Evolutionary conservation across 2,888 invertebrate species (phyloP), one percentile per base, ranked within the genome.

Genomic region (Nymphalis urticae): DNA sequence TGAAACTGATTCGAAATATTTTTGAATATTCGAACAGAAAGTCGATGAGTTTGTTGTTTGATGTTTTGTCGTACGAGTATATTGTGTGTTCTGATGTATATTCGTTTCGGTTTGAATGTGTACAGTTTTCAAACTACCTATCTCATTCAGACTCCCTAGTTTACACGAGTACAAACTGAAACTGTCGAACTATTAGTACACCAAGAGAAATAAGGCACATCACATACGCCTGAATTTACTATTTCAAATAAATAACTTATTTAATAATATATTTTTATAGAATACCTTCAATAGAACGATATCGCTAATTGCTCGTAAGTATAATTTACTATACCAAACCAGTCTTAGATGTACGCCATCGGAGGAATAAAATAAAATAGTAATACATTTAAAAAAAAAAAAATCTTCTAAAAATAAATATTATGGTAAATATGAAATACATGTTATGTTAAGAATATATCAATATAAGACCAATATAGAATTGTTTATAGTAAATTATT

Each of bases 71-170:
- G 17, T 17, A 24, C 27, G 3, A 27, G 2, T 8, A 56, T 32
- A 56, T 32, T 24, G 27, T 16, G 27, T n/a, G 9, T 27, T 32
- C 54, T 32, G 9, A 54, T 32, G 54, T 5, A 17, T 56, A 56
- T 27, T 56, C 27, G n/a, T n/a, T n/a, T n/a, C 32, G 24, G 27
- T 56, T 27, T 17, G 27, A 56, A 32, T 32, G 27, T 56, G 17
- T 56, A 32, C 54, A 32, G 54, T 56, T 56, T 56, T 56, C 54
- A 32, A 32, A 56, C 54, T 56, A 56, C 54, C 54, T 42, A 58
- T 58, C 42, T 19, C n/a, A 42, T 58, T 42, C 58, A 42, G 58
- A 42, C 58, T 58, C 42, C 58, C 58, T 42, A 56, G 58, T 42
- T 58, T 58, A 42, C 42, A 42, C 24, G 58, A 58, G 19, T 42